Conservation (phyloP, 2,888 invertebrate genomes). For the Rhyacophila evoluta region DNA sequence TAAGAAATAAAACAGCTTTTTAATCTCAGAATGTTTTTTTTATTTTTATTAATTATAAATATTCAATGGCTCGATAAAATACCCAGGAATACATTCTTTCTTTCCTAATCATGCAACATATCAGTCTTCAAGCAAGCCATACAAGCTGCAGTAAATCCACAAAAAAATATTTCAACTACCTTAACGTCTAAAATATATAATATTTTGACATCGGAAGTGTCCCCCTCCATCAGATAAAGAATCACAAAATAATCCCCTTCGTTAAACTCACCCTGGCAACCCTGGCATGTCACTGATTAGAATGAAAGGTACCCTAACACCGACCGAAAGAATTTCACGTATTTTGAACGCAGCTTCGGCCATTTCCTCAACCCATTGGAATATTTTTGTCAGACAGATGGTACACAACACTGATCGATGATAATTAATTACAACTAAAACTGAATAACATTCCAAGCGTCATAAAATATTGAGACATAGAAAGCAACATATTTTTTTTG, state of each 20-base stretch:
- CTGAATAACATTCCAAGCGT: conserved; percentile 55
- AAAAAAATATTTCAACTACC: conserved; percentile 46
- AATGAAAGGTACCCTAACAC: conserved; percentile 37
- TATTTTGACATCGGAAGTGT: conserved; percentile 29
- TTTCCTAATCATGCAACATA: conserved; percentile 54
- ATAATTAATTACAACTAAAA: conserved; percentile 53
- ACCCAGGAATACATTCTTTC: conserved; percentile 52
- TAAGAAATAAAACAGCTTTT: conserved; percentile 39
- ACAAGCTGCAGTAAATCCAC: conserved; percentile 47
- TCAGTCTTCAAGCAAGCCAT: conserved; percentile 53
- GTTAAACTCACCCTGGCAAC: not conserved
- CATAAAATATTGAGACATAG: conserved; percentile 55
- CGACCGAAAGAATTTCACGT: conserved; percentile 15
- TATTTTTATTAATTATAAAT: conserved; percentile 51
- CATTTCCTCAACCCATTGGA: conserved; percentile 48
- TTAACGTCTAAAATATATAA: conserved; percentile 49
- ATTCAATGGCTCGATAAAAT: conserved; percentile 54
- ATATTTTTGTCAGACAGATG: conserved; percentile 41
- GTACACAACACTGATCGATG: conserved; percentile 51
- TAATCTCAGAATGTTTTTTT: conserved; percentile 53
- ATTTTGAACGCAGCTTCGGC: not conserved
- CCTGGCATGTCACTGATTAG: conserved; percentile 48
- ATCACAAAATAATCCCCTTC: not conserved
- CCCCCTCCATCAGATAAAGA: not conserved
- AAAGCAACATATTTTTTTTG: conserved; percentile 53